phyloP scores from a whole-genome alignment of 2,888 invertebrate genomes.

The Polyommatus iphigenia region DNA sequence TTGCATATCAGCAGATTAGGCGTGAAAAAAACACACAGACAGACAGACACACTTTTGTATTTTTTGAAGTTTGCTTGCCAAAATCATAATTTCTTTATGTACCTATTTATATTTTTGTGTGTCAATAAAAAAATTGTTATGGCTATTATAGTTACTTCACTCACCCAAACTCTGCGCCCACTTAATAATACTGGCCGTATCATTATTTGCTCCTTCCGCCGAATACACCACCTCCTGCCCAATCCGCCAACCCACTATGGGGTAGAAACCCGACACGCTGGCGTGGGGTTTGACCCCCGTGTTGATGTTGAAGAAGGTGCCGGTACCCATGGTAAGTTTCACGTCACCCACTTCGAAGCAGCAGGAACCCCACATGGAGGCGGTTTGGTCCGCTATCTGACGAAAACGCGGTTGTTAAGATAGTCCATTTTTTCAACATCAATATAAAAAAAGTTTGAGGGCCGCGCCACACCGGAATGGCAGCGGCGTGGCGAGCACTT shows the following conservation, averaged over 20 bases:
- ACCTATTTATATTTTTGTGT: too few species aligned
- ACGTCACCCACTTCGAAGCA: slow-evolving; percentile 89
- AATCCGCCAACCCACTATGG: slow-evolving; percentile 92
- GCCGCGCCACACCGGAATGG: too few species aligned
- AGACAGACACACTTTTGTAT: too few species aligned
- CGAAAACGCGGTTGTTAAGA: background rate
- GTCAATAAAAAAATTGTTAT: too few species aligned
- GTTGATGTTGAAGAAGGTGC: slow-evolving; percentile 92
- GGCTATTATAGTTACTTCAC: slow-evolving; percentile 16
- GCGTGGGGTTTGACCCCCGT: slow-evolving; percentile 89
- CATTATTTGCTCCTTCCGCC: slow-evolving; percentile 92
- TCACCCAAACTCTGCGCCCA: slow-evolving; percentile 90
- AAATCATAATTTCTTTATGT: too few species aligned
- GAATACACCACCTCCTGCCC: slow-evolving; percentile 81
- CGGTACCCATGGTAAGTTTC: slow-evolving; percentile 95
- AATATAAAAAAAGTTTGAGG: too few species aligned
- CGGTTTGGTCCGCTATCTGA: slow-evolving; percentile 93
- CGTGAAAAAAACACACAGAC: too few species aligned
- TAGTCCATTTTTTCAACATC: too few species aligned
- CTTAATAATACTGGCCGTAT: slow-evolving; percentile 92
- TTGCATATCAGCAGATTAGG: too few species aligned
- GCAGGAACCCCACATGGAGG: slow-evolving; percentile 93
- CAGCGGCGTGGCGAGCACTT: too few species aligned
- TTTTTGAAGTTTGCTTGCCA: too few species aligned
- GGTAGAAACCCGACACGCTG: slow-evolving; percentile 92